phyloP scores from a whole-genome alignment of 2,113 vertebrate genomes.

The Oreotrochilus melanogaster region DNA sequence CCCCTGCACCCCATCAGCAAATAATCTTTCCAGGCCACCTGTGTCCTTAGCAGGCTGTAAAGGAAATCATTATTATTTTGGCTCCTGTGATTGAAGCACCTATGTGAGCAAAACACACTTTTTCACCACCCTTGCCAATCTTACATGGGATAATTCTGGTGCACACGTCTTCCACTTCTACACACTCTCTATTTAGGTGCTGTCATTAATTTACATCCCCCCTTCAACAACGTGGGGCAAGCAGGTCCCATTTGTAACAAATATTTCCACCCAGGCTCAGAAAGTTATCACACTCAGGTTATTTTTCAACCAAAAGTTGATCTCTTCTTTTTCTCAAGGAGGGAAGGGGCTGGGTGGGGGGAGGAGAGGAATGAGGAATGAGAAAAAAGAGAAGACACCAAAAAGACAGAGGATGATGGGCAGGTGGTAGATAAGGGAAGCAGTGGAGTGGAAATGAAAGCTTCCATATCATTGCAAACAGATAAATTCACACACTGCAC shows the following conservation, averaged over 20 bases:
- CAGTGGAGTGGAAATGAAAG: constrained; percentile 55
- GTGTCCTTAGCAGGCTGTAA: neutral
- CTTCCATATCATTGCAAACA: constrained; percentile 30
- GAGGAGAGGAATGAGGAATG: neutral
- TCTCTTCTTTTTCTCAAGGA: neutral
- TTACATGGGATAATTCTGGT: neutral
- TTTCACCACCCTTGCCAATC: neutral
- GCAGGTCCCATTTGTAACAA: neutral
- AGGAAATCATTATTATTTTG: neutral
- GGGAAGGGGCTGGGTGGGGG: too few relatives aligned
- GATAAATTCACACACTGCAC: constrained; percentile 38
- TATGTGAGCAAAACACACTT: fast-evolving
- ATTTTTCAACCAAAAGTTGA: neutral
- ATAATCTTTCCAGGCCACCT: neutral
- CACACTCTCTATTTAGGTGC: neutral
- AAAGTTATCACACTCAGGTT: neutral
- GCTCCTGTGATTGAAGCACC: neutral
- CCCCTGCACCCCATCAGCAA: neutral
- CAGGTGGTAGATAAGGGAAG: constrained; percentile 47
- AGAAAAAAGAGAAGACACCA: neutral
- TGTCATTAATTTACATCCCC: neutral
- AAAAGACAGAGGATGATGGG: constrained; percentile 29
- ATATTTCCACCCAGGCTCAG: neutral
- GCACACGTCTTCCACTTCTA: neutral
- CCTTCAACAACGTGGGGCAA: neutral